phyloP scores from a whole-genome alignment of 2,113 vertebrate species.

The Scalopus aquaticus region DNA sequence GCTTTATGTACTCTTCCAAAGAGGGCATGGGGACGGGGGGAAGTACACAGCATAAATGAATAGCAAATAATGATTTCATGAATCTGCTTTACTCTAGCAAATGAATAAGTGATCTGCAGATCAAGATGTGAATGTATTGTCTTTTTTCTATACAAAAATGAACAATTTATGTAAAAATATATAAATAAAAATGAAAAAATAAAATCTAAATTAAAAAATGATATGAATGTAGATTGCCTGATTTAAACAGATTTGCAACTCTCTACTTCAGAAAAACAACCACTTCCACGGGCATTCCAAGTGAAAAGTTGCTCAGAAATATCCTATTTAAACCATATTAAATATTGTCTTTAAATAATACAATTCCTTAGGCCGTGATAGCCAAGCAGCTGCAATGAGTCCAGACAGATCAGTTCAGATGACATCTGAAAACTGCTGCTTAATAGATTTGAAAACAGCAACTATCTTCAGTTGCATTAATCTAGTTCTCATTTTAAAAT shows the following conservation, averaged over 20 bases:
- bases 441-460: neutral
- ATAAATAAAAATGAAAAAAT: too few relatives aligned
- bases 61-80: slow-evolving; percentile 28
- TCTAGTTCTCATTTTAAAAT: slow-evolving; percentile 9
- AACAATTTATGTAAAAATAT: too few relatives aligned
- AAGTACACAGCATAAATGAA: slow-evolving; percentile 19
- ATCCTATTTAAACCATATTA: neutral
- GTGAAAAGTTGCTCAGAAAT: neutral
- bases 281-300: neutral
- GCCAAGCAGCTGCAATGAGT: neutral
- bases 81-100: neutral
- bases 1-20: slow-evolving; percentile 18
- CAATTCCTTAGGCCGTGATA: neutral
- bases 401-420: neutral
- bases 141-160: too few relatives aligned
- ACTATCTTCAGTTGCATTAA: neutral
- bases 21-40: neutral
- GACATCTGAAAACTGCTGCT: slow-evolving; percentile 1
- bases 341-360: neutral
- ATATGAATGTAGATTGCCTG: neutral
- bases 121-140: neutral
- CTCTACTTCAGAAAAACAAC: neutral
- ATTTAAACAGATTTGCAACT: neutral
- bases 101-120: slow-evolving; percentile 30
- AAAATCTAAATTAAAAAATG: too few relatives aligned